phyloP scores from a whole-genome alignment of 2,113 vertebrate genomes.

The Platysteira castanea region DNA sequence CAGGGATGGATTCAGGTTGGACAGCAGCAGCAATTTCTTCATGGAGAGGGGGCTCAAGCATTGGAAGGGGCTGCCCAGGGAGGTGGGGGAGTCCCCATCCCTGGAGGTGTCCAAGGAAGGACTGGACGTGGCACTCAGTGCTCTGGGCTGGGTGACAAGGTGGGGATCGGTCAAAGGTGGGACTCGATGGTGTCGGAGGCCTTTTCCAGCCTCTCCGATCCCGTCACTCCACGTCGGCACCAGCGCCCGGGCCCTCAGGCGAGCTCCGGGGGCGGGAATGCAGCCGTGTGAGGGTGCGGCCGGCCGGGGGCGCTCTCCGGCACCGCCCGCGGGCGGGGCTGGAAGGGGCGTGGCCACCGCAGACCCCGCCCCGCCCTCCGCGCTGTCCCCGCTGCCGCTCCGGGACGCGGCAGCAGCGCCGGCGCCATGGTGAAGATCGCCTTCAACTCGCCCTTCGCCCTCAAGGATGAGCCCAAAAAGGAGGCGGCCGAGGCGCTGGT shows the following conservation, averaged over 20 bases:
- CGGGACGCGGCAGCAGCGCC: too few relatives aligned
- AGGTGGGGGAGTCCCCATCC: background rate
- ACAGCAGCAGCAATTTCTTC: background rate
- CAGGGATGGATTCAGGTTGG: rapidly evolving
- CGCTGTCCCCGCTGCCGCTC: too few relatives aligned
- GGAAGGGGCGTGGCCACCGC: too few relatives aligned
- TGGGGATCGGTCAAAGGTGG: too few relatives aligned
- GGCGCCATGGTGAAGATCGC: too few relatives aligned
- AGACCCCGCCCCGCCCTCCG: too few relatives aligned
- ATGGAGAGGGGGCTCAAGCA: background rate
- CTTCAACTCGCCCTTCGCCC: too few relatives aligned
- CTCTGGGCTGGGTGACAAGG: background rate
- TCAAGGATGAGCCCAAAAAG: too few relatives aligned
- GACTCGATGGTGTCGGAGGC: background rate
- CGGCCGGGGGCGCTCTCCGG: too few relatives aligned
- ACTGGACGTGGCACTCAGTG: too few relatives aligned
- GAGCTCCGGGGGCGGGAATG: rapidly evolving
- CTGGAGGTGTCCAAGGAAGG: background rate
- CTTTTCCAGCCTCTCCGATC: background rate
- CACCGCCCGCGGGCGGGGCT: too few relatives aligned
- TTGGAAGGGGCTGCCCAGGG: background rate
- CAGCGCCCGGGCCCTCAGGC: background rate
- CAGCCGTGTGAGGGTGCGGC: background rate
- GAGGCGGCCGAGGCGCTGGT: too few relatives aligned
- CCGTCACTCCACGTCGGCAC: rapidly evolving